Conservation (phyloP, 53 echinoderm and acorn worm genomes). For the Paracentrotus lividus region DNA sequence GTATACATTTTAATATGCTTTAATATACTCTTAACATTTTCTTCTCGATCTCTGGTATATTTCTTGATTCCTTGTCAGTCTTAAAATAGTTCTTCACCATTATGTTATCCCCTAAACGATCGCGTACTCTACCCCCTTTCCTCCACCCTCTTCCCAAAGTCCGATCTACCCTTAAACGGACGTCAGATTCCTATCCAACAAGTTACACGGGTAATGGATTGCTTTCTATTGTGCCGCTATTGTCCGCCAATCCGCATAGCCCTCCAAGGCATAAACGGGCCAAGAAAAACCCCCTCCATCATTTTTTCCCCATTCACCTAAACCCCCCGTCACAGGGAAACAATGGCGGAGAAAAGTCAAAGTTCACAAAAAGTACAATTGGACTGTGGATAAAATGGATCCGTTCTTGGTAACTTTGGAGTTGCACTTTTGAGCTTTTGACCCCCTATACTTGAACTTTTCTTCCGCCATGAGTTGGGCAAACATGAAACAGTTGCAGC, state of each 20-base stretch:
- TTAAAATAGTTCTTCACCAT: no score
- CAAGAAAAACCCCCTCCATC: slow-evolving; percentile 57
- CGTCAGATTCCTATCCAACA: slow-evolving; percentile 3
- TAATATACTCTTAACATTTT: no score
- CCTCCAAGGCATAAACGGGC: slow-evolving; percentile 41
- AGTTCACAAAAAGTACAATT: slow-evolving; percentile 67
- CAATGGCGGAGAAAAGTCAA: slow-evolving; percentile 44
- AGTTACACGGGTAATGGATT: slow-evolving; percentile 66
- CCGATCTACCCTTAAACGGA: background rate
- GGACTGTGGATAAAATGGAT: slow-evolving; percentile 61
- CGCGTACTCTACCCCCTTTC: background rate
- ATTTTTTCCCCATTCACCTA: background rate
- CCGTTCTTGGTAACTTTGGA: slow-evolving; percentile 48
- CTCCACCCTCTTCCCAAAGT: background rate
- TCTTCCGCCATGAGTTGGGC: slow-evolving; percentile 33
- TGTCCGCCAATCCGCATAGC: slow-evolving; percentile 52
- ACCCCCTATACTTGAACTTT: slow-evolving; percentile 61
- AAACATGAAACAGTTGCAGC: slow-evolving; percentile 60
- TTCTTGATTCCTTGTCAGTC: no score
- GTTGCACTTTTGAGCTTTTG: slow-evolving; percentile 71
- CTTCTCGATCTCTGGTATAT: no score
- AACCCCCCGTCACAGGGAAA: slow-evolving; percentile 39
- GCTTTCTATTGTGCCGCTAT: slow-evolving; percentile 21
- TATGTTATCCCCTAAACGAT: background rate
- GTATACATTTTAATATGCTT: no score